phyloP scores from a whole-genome alignment of 2,888 invertebrate genomes.

The Xestobium rufovillosum region DNA sequence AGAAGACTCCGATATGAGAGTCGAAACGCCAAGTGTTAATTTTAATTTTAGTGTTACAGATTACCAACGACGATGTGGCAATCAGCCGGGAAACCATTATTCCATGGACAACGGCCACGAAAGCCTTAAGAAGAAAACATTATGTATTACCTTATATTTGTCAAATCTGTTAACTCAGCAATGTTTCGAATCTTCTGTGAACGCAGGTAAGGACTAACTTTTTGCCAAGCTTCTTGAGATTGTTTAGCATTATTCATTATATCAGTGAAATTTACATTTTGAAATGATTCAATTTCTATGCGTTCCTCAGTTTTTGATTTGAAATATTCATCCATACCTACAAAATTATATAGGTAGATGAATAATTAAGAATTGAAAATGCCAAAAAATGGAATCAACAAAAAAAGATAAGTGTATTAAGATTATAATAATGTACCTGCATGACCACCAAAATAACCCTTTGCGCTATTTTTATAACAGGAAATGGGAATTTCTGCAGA shows the following conservation, averaged over 20 bases:
- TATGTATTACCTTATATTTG: too few species aligned
- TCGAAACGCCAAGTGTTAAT: too few species aligned
- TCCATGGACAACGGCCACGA: too few species aligned
- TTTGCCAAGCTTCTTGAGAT: slow-evolving; percentile 40
- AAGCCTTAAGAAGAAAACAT: slow-evolving; percentile 12
- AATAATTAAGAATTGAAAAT: too few species aligned
- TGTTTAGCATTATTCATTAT: slow-evolving; percentile 46
- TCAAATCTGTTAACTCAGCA: slow-evolving; percentile 22
- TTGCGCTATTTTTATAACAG: slow-evolving; percentile 46
- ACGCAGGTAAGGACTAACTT: slow-evolving; percentile 23
- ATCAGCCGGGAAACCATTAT: slow-evolving; percentile 22
- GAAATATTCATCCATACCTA: slow-evolving; percentile 8
- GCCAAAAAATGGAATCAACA: slow-evolving; percentile 22
- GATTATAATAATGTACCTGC: slow-evolving; percentile 29
- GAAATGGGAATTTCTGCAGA: slow-evolving; percentile 46
- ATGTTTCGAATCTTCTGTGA: slow-evolving; percentile 24
- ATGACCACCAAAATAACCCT: slow-evolving; percentile 44
- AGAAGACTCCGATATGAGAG: too few species aligned
- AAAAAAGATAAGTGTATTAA: slow-evolving; percentile 15
- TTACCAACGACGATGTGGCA: too few species aligned
- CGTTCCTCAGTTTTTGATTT: slow-evolving; percentile 5
- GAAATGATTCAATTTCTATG: slow-evolving; percentile 1
- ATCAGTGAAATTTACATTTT: slow-evolving; percentile 38
- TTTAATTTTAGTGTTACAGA: too few species aligned
- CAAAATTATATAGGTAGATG: too few species aligned